These are phyloP conservation scores for Dolichopus griseipennis DNA, from an alignment of 2,888 invertebrate genomes.

Conservation along the genomic window DNA sequence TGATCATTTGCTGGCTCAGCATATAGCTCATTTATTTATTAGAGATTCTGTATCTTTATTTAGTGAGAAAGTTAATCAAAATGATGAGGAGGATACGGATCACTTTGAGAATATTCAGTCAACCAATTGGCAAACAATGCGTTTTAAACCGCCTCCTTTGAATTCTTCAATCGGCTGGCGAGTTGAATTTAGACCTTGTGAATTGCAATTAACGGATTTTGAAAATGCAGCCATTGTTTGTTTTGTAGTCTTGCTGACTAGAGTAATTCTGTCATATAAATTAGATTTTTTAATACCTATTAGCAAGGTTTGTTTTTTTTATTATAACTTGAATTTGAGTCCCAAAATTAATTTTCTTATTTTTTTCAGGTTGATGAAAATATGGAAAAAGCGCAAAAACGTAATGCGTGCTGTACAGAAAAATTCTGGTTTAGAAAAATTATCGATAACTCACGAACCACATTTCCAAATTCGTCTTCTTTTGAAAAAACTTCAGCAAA, in stretches of 20 bases:
- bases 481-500: conserved; percentile 29
- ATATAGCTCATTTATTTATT: conserved; percentile 96
- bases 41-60: conserved; percentile 93
- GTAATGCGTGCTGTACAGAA: conserved; percentile 72
- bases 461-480: neutral
- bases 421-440: conserved; percentile 92
- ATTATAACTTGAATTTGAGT: neutral
- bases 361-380: conserved; percentile 75
- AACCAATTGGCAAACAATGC: conserved; percentile 99
- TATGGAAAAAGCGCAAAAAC: conserved; percentile 89
- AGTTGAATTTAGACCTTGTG: conserved; percentile 98
- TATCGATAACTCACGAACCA: conserved; percentile 44
- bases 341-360: conserved; percentile 11
- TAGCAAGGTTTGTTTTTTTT: conserved; percentile 64
- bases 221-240: conserved; percentile 99
- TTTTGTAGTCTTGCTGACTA: conserved; percentile 91
- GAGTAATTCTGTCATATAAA: conserved; percentile 93
- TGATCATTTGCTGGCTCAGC: conserved; percentile 86
- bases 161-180: conserved; percentile 97
- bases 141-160: conserved; percentile 96
- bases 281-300: conserved; percentile 96
- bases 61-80: conserved; percentile 88
- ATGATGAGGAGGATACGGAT: conserved; percentile 88
- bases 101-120: conserved; percentile 99
- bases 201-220: conserved; percentile 97